These are phyloP conservation scores for Erythrocercus mccallii DNA, from an alignment of 2,113 vertebrate genomes.

Conservation along the genomic window DNA sequence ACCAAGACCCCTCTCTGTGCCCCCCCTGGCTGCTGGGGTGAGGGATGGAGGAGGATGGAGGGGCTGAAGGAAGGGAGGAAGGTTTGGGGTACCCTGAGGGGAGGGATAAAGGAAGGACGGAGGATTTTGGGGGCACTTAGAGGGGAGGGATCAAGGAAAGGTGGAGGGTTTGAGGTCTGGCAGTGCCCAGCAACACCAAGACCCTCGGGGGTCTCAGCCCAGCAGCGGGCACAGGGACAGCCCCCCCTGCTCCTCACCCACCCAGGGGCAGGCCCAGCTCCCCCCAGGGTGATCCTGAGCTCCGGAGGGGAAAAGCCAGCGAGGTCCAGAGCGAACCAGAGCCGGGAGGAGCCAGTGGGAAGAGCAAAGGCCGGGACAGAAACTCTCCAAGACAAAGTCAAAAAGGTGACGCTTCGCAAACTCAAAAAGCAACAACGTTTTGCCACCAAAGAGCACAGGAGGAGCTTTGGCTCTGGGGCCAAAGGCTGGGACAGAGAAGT, in stretches of 20 bases:
- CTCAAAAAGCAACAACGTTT: conserved; percentile 23
- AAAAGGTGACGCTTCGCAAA: conserved; percentile 3
- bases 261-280: not conserved
- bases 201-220: not conserved
- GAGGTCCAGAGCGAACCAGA: not conserved
- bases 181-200: not conserved
- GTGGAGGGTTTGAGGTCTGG: not conserved
- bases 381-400: conserved; percentile 11
- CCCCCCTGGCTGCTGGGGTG: not conserved
- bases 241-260: not conserved
- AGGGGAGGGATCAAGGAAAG: not conserved
- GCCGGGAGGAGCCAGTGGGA: not conserved
- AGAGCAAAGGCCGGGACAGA: not conserved
- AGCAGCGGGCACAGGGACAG: rapidly evolving
- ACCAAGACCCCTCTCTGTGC: not conserved
- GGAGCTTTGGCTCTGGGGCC: conserved; percentile 52
- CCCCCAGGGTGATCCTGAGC: not conserved
- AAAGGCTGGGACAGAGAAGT: conserved; percentile 42
- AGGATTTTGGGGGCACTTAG: not conserved
- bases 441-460: conserved; percentile 25
- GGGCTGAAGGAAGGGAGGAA: too few species aligned
- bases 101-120: too few species aligned
- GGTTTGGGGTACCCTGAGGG: not conserved
- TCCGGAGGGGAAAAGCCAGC: not conserved
- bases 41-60: not conserved